Base-by-base conservation (phyloP, 2,797 vertebrate genomes). In the Enteromius argenteus region DNA sequence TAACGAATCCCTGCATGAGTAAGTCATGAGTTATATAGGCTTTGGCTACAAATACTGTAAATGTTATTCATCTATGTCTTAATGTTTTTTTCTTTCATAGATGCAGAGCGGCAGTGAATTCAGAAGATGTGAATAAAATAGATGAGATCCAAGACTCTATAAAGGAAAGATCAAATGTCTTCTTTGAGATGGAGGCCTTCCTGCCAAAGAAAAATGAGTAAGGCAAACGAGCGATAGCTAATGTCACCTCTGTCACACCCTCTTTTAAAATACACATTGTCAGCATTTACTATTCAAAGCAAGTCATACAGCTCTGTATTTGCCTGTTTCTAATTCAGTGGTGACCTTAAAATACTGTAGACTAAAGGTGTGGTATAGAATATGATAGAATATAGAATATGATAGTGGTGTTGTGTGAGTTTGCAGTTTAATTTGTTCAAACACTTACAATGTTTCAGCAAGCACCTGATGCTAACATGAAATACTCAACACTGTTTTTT, bases 111-210 rank as follows among this genome's bases (percentile, higher is more conserved):
- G 90, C 91, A 0, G 83, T 87, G 0, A 91, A 86, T 10, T 84
- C 92, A 0, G 95, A 95, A 15, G 92, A 96, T 1, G 0, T 87
- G 5, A 81, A 78, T 0, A 85, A 94, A 13, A 90, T 96, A 0
- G 86, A 92, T 19, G 95, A 95, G 77, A 96, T 98, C 1, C 87
- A 96, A 88, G 94, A 92, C 79, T 93, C 95, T 64, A 97, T 99
- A 39, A 97, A 94, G 85, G 96, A 97, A 67, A 92, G 96, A 85
- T 92, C 93, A 11, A 92, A 94, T 0, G 88, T 94, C 4, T 99
- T 99, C 93, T 97, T 95, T 2, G 98, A 99, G 89, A 99, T 99
- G 98, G 98, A 99, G 87, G 95, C 97, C 39, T 99, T 98, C 75
- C 94, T 99, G 89, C 98, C 98, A 37, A 98, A 98, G 94, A 97